Evolutionary conservation across 2,113 vertebrate species (phyloP).

Genomic region (Romanogobio albipinnatus): DNA sequence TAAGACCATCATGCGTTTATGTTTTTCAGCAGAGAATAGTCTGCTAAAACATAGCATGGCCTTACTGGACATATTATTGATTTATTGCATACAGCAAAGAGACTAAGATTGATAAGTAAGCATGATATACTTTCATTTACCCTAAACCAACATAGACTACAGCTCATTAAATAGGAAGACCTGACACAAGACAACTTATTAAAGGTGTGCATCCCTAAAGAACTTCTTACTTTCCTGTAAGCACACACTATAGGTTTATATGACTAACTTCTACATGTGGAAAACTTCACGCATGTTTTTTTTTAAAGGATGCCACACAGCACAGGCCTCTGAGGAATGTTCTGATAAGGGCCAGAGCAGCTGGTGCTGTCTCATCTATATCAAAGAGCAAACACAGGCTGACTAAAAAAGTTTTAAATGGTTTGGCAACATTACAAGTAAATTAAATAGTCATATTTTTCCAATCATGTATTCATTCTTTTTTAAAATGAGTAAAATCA

Average conservation of each 20-base stretch:
- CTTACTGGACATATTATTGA: neutral
- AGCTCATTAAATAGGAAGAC: neutral
- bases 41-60: neutral
- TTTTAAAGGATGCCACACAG: constrained; percentile 62
- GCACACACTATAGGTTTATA: constrained; percentile 14
- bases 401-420: neutral
- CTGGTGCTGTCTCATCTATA: constrained; percentile 56
- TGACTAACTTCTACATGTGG: constrained; percentile 60
- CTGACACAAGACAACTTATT: neutral
- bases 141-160: neutral
- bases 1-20: neutral
- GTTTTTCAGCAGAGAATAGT: neutral
- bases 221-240: neutral
- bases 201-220: neutral
- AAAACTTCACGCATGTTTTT: constrained; percentile 70
- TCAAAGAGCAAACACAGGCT: constrained; percentile 39
- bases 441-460: neutral
- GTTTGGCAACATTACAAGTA: constrained; percentile 2
- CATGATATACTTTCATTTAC: neutral
- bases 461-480: neutral
- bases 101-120: constrained; percentile 11
- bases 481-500: neutral
- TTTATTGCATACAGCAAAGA: neutral
- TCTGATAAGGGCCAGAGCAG: constrained; percentile 62
- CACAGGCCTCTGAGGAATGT: constrained; percentile 67